Percentiles rank a stretch among this genome's conserved stretches.
These are phyloP conservation scores for Thecocarcelia acutangulata DNA, from an alignment of 2,888 invertebrate genomes.

Conservation along the genomic window DNA sequence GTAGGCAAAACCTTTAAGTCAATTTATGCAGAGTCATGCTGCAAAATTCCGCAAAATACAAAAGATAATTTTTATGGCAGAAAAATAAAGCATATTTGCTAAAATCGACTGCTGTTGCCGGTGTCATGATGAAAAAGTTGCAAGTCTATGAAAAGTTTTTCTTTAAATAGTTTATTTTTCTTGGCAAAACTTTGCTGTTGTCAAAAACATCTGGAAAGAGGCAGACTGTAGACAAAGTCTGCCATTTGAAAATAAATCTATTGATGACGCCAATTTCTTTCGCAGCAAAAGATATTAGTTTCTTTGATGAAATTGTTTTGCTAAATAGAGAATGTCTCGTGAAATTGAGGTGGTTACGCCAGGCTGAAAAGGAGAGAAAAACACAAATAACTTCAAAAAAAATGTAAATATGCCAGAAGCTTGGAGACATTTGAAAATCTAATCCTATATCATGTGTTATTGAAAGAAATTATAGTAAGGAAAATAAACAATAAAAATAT, in stretches of 20 bases:
- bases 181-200: constrained; percentile 7
- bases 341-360: not conserved
- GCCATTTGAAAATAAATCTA: constrained; percentile 5
- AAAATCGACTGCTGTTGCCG: constrained; percentile 21
- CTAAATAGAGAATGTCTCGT: constrained; percentile 8
- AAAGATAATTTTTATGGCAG: not conserved
- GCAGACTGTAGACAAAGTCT: constrained; percentile 40
- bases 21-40: constrained; percentile 35
- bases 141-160: not conserved
- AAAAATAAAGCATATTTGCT: constrained; percentile 13
- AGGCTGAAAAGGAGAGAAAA: not conserved
- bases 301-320: constrained; percentile 3
- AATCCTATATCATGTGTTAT: no score
- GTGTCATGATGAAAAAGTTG: not conserved
- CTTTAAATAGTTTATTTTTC: constrained; percentile 23
- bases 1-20: constrained; percentile 9
- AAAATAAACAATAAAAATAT: not conserved
- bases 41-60: not conserved
- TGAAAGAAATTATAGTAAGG: no score
- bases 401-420: not conserved
- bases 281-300: not conserved
- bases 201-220: constrained; percentile 40
- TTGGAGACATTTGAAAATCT: not conserved
- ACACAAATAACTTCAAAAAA: not conserved
- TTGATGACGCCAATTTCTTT: constrained; percentile 47